Conservation (phyloP, 1,140 invertebrate genomes). For the Brachystomella parvula region DNA sequence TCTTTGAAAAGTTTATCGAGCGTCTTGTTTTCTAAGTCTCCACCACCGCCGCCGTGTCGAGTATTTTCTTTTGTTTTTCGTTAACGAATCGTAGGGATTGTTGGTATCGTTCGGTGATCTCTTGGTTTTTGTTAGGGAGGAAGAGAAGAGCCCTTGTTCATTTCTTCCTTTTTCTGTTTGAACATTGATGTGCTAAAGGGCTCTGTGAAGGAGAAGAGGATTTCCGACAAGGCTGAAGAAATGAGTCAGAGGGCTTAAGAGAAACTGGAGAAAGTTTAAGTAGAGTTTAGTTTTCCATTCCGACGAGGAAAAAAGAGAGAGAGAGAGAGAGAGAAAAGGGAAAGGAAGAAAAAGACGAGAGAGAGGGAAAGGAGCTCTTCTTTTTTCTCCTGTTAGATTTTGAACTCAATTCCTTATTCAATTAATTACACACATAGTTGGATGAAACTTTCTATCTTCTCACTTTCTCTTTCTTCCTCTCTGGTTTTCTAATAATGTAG, state of each 20-base stretch:
- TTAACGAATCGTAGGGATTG: no score
- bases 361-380: not conserved
- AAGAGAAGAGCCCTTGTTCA: slow-evolving; percentile 1
- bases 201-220: not conserved
- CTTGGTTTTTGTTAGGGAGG: not conserved
- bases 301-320: not conserved
- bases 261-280: slow-evolving; percentile 9
- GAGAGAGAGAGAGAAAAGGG: not conserved
- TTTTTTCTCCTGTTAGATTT: slow-evolving; percentile 6
- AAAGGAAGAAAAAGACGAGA: not conserved
- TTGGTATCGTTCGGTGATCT: no score
- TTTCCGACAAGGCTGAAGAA: not conserved
- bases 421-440: slow-evolving; percentile 19
- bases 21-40: no score
- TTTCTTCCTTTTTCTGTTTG: slow-evolving; percentile 1
- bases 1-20: no score
- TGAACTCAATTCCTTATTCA: slow-evolving; percentile 13
- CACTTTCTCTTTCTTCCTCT: slow-evolving; percentile 3
- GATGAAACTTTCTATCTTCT: slow-evolving; percentile 12
- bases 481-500: not conserved
- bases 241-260: slow-evolving; percentile 5
- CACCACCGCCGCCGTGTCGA: no score
- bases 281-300: not conserved
- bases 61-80: no score
- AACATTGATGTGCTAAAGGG: slow-evolving; percentile 15